Evolutionary conservation across 2,888 invertebrate species (phyloP).

Genomic region (Tiliacea aurago): DNA sequence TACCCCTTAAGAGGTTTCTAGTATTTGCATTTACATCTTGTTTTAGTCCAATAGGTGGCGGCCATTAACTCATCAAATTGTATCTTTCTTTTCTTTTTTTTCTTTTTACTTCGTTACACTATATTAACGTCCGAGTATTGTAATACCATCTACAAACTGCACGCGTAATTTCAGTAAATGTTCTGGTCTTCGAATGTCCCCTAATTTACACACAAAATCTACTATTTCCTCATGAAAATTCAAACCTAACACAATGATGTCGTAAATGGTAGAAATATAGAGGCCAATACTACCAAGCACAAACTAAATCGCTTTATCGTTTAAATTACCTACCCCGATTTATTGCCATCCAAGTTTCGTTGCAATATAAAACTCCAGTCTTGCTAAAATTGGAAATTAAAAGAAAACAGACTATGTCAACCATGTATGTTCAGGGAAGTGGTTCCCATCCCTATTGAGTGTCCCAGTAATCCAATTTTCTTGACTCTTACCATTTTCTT

Average conservation of each 20-base stretch:
- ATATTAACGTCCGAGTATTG: background rate
- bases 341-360: slow-evolving; percentile 5
- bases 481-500: slow-evolving; percentile 26
- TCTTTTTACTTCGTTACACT: too few species aligned
- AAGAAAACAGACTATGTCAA: slow-evolving; percentile 51
- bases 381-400: slow-evolving; percentile 52
- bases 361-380: slow-evolving; percentile 4
- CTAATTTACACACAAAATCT: background rate
- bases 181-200: background rate
- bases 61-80: background rate
- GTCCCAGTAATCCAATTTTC: slow-evolving; percentile 50
- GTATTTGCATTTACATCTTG: too few species aligned
- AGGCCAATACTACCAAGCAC: background rate
- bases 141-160: background rate
- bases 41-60: too few species aligned
- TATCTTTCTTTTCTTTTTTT: background rate
- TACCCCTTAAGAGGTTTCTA: too few species aligned
- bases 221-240: slow-evolving; percentile 8
- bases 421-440: slow-evolving; percentile 39
- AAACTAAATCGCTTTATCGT: background rate
- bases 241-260: background rate
- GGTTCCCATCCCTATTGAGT: slow-evolving; percentile 29
- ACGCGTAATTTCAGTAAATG: background rate
- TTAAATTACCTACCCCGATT: background rate
- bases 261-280: background rate